Evolutionary conservation across 1,140 invertebrate species (phyloP).

Genomic region (Microplitis demolitor): DNA sequence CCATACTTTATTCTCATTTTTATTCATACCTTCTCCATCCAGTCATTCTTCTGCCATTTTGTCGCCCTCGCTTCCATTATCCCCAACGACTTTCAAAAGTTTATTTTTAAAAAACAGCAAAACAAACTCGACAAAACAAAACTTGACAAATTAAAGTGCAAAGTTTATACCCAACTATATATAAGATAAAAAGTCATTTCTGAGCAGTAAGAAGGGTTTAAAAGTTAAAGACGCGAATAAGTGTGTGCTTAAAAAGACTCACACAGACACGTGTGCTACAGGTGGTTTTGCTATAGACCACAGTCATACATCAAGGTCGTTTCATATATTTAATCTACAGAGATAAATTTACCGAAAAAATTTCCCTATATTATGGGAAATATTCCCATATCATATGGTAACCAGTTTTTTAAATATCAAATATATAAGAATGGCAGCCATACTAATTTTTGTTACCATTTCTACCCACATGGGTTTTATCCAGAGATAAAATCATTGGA

Average conservation of each 20-base stretch:
- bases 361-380: too few species aligned
- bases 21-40: background rate
- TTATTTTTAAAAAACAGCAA: too few species aligned
- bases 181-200: background rate
- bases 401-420: too few species aligned
- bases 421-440: too few species aligned
- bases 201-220: background rate
- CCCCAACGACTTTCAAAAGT: background rate
- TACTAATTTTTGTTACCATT: background rate
- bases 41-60: too few species aligned
- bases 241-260: background rate
- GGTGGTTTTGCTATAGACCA: constrained; percentile 38
- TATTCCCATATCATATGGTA: too few species aligned
- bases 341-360: too few species aligned
- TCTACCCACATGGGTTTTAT: background rate
- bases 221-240: constrained; percentile 8
- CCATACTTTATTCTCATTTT: background rate
- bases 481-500: too few species aligned
- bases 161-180: background rate
- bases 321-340: background rate
- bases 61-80: background rate
- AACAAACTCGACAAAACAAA: background rate
- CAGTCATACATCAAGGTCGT: background rate
- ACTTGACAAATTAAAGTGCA: too few species aligned
- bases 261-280: constrained; percentile 33